Evolutionary conservation across 2,797 vertebrate genomes (phyloP), one percentile per base, ranked within the genome.

Genomic region (Acanthornis magna): DNA sequence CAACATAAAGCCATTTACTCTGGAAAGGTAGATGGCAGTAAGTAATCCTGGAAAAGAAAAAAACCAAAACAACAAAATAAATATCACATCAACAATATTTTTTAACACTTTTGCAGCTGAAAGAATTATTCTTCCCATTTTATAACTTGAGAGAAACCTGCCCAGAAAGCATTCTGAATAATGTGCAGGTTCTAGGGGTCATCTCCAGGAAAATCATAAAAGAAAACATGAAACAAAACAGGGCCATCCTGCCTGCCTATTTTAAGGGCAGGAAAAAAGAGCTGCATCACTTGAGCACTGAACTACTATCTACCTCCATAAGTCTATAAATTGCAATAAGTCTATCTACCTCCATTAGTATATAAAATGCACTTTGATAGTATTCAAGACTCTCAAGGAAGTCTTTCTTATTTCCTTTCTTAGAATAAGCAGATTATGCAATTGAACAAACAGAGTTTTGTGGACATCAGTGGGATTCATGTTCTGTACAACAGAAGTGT

Each of bases 1-100:
- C 99, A 97, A 99, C 99, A 32, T 99, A 99, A 79, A 99, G 98
- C 99, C 99, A 99, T 98, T 99, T 99, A 97, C 99, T 99, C 98
- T 99, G 99, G 98, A 99, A 99, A 91, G 99, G 99, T 86, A 99
- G 98, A 98, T 99, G 99, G 98, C 99, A 99, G 96, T 99, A 99
- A 17, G 99, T 99, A 98, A 99, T 99, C 98, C 99, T 99, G 97
- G 36, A 92, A 87, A 98, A 93, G 48, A 97, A 91, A 96, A 63
- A 43, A 27, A 10, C 15, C 7, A 42, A 26, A 77, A 11, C 20
- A 65, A 58, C 19, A 32, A 96, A 96, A 45, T 34, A 71, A 8
- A 58, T 60, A 68, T 25, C 16, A 9, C 29, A 57, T 10, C 18
- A 60, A 71, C 25, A 68, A 20, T 29, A 50, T 54, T 89, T 93